A percentile compares a stretch with the other conserved stretches of the same genome.
Evolutionary conservation across 2,797 vertebrate genomes (phyloP).

Genomic region (Muraenolepis orangiensis): DNA sequence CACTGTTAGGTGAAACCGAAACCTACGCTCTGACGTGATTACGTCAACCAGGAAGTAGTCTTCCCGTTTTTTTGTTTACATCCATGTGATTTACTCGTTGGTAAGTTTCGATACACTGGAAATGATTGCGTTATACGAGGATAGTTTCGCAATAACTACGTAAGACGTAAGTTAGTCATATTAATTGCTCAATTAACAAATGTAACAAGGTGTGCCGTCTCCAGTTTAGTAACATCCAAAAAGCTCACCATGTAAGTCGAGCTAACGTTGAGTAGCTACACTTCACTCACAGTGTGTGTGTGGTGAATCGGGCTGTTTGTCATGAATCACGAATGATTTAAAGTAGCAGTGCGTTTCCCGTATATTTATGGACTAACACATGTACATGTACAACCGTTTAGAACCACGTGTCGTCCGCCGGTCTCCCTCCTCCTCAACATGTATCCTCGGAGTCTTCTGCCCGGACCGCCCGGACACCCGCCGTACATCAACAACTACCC

Average conservation of each 20-base stretch:
- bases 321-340: not conserved
- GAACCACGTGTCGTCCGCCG: not conserved
- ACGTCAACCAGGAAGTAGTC: constrained; percentile 47
- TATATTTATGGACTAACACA: not conserved
- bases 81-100: constrained; percentile 42
- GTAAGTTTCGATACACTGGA: constrained; percentile 20
- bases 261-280: not conserved
- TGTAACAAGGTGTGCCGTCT: not conserved
- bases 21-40: not conserved
- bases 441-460: constrained; percentile 36
- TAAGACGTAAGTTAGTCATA: no score
- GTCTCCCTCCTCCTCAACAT: constrained; percentile 37
- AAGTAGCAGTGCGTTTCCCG: not conserved
- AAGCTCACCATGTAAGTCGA: not conserved
- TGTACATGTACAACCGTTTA: not conserved
- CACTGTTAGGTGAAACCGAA: not conserved
- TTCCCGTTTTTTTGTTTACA: constrained; percentile 39
- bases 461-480: constrained; percentile 8
- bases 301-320: not conserved
- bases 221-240: not conserved
- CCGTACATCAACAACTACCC: not conserved
- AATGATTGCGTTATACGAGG: not conserved
- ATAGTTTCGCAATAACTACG: not conserved
- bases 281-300: not conserved
- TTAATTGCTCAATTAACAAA: not conserved